Conservation (phyloP, 2,888 invertebrate species). For the Brachyptera risi region DNA sequence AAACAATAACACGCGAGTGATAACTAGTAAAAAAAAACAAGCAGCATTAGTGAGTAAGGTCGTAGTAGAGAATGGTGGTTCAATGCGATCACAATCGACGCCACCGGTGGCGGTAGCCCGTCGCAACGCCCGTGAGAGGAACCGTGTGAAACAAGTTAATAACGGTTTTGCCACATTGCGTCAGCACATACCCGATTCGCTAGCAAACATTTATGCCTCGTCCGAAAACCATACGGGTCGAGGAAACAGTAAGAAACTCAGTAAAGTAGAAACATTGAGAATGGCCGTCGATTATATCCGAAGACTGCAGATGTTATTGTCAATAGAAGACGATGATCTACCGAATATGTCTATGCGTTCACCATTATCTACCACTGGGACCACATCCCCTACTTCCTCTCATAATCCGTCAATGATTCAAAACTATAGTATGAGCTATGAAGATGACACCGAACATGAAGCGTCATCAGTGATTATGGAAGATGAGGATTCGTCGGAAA, state of each 20-base stretch:
- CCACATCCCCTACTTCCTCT: constrained; percentile 32
- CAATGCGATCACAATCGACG: constrained; percentile 42
- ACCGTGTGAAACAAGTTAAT: constrained; percentile 89
- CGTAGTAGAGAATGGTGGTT: not conserved
- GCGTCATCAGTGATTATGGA: not conserved
- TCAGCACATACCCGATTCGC: constrained; percentile 80
- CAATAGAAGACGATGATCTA: constrained; percentile 53
- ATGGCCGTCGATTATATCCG: constrained; percentile 90
- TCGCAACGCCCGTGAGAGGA: constrained; percentile 87
- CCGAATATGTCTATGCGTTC: constrained; percentile 34
- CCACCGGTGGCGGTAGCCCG: constrained; percentile 80
- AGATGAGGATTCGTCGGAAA: not conserved
- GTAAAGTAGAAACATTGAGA: constrained; percentile 83
- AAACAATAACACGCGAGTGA: constrained; percentile 35
- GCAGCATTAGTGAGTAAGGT: constrained; percentile 30
- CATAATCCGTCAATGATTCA: constrained; percentile 40
- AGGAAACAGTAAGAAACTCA: constrained; percentile 65
- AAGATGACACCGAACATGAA: not conserved
- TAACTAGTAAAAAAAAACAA: constrained; percentile 43
- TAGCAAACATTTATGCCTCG: constrained; percentile 64
- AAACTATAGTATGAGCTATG: not conserved
- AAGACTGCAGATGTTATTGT: constrained; percentile 70
- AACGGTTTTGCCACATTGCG: constrained; percentile 85
- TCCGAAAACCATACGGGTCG: constrained; percentile 63
- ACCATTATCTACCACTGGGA: constrained; percentile 36